These are phyloP conservation scores for Heliconius cydno DNA, from an alignment of 2,888 invertebrate species.

Conservation along the genomic window DNA sequence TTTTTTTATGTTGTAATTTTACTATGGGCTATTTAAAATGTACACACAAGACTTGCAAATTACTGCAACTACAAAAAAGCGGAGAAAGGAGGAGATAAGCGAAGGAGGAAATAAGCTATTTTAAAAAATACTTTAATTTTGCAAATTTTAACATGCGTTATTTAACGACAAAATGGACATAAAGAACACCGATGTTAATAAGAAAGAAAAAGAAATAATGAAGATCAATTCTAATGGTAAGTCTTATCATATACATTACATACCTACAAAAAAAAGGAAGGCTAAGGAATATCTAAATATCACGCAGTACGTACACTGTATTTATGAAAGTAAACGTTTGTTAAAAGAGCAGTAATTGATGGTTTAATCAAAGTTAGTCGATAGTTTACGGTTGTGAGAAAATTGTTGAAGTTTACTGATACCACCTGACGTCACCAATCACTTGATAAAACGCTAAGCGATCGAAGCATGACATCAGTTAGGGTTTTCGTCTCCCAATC, in stretches of 20 bases:
- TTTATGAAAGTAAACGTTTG: slow-evolving; percentile 13
- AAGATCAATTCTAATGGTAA: slow-evolving; percentile 27
- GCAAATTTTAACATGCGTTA: neutral
- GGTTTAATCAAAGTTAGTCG: slow-evolving; percentile 18
- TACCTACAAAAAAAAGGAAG: neutral
- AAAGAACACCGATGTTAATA: neutral
- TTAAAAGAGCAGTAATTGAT: slow-evolving; percentile 16
- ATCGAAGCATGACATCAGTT: slow-evolving; percentile 67
- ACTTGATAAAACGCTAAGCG: slow-evolving; percentile 68
- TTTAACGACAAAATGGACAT: slow-evolving; percentile 8
- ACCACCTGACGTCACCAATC: slow-evolving; percentile 70
- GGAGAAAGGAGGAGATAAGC: neutral
- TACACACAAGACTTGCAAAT: neutral
- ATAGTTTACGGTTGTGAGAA: neutral
- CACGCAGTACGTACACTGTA: neutral
- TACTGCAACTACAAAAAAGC: no score
- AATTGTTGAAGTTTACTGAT: slow-evolving; percentile 26
- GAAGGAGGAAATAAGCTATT: neutral
- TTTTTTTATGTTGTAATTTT: no score
- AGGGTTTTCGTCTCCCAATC: slow-evolving; percentile 68
- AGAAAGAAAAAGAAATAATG: slow-evolving; percentile 30
- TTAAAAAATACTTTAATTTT: no score
- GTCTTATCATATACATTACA: neutral
- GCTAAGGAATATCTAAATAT: neutral
- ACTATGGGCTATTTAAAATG: neutral